Base-by-base conservation (phyloP, 2,888 invertebrate species). In the Cabera pusaria region DNA sequence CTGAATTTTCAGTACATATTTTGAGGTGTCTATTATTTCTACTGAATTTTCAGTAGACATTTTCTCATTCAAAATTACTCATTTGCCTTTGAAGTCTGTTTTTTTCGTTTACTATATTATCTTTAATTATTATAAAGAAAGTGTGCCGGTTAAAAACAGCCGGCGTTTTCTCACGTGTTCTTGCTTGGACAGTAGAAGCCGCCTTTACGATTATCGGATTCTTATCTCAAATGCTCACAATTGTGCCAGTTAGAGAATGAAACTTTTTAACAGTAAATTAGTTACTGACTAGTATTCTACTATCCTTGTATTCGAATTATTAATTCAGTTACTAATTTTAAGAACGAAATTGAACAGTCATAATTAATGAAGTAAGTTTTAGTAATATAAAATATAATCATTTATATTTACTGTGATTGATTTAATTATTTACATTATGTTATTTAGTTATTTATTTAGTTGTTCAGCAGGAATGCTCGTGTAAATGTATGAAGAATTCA, bases 231-330 rank as follows among this genome's bases (percentile, higher is more conserved):
- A 84, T 73, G 87, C 87, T 87, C 87, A 87, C 83, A 64, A 66
- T 74, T 84, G 87, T 87, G 87, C 87, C 87, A 87, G 76, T 76
- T 86, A 83, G 75, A 66, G 61, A 65, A 63, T 71, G 64, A 73
- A 74, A 66, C 22, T 52, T 70, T 71, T 64, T 75, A 79, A 74
- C 64, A 59, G 65, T 81, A 70, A 68, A 68, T 44, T 72, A 82
- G 80, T 59, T 69, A 73, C 64, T 63, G 64, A 70, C 60, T 74
- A 77, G 74, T 64, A 66, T 65, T 67, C 61, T 65, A n/a, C n/a
- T n/a, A 61, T 56, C 56, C 62, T 59, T 59, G 56, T 67, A 64
- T 60, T 66, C 52, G 49, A 63, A 63, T 62, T 49, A 60, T 59
- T 63, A 61, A 70, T 65, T 55, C 49, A 57, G 55, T 31, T 41